Evolutionary conservation across 1,140 invertebrate species (phyloP), one percentile per base, ranked within the genome.

Genomic region (Drosophila mojavensis): DNA sequence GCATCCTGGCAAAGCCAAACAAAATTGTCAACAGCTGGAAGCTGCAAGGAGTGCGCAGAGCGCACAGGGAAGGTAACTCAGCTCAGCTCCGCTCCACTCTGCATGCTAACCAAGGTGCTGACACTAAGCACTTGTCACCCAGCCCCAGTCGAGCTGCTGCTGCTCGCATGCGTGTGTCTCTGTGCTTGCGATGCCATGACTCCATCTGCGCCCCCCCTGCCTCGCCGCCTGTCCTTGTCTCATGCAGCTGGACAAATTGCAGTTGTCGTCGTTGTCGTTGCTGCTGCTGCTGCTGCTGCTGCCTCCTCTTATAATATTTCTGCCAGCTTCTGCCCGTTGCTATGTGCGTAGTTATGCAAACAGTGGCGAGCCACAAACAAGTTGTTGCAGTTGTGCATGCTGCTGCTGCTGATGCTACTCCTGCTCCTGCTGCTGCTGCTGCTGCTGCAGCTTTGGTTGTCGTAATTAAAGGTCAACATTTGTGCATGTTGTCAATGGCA

Each of bases 111-210:
- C 77, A 56, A 80, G 84, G 84, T 88, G 84, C 80, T 88, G 84
- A 88, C 84, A 88, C 80, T 89, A 89, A 88, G 84, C 85, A 88
- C 84, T 88, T 88, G 84, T 88, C 84, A 88, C 85, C 84, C 84
- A 81, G 76, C 48, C 43, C 20, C 53, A 59, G 53, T 45, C 47
- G 41, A 59, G 55, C 65, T 60, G 10, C 65, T 15, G 24, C 43
- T 47, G 45, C 55, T 13, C 30, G 59, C 68, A 66, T 86, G 81
- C 78, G 81, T 86, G 81, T 70, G 74, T 67, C 54, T 72, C 54
- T 55, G 30, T 55, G 30, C 24, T 36, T 55, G 17, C 11, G 26
- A 30, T 62, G 51, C 54, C 28, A n/a, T 69, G 70, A 50, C 54
- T 70, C 60, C 28, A 30, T 50, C 33, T n/a, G 11, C 54, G 48